Evolutionary conservation across 2,113 vertebrate species (phyloP), one percentile per base, ranked within the genome.

Genomic region (Scophthalmus maximus): DNA sequence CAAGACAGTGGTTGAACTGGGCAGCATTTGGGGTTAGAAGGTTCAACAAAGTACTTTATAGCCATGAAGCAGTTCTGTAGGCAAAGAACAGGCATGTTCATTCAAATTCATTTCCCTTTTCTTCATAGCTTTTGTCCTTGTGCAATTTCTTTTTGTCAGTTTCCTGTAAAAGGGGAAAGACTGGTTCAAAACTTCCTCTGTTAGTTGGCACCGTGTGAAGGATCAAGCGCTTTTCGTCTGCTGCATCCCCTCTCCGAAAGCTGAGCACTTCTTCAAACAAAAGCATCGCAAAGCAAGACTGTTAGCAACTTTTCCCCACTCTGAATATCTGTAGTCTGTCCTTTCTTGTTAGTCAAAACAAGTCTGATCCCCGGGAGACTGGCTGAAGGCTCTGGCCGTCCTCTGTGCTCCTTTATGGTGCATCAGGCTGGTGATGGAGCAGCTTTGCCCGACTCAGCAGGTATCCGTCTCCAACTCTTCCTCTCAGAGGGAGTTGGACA

Each of bases 381-480:
- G 50, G 30, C 36, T 76, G 46, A 64, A 68, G 57, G 68, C 60
- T 68, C 55, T 79, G 49, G 42, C 27, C 32, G 64, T 83, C 73
- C 83, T 87, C 81, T 47, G 51, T 50, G 73, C 73, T 83, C 74
- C 82, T 88, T 88, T 81, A 86, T 66, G 77, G 73, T 79, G 81
- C 66, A 91, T 86, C 87, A 67, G 65, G 56, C 66, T 3, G 20
- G 32, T 68, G 86, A 87, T 84, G 78, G 75, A 78, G 68, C 49
- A 60, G 76, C 73, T 88, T 82, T 77, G 65, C 85, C 71, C 40
- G 2, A 72, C 72, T 81, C 88, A 82, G 85, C 86, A 79, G 80
- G 70, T 68, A 73, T 78, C 78, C 8, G 17, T 68, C 65, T 68
- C 67, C 65, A 36, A 7, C 68, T 68, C 76, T 53, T 58, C 65